Conservation (phyloP, 2,888 invertebrate genomes). For the Vesta saturnalis region DNA sequence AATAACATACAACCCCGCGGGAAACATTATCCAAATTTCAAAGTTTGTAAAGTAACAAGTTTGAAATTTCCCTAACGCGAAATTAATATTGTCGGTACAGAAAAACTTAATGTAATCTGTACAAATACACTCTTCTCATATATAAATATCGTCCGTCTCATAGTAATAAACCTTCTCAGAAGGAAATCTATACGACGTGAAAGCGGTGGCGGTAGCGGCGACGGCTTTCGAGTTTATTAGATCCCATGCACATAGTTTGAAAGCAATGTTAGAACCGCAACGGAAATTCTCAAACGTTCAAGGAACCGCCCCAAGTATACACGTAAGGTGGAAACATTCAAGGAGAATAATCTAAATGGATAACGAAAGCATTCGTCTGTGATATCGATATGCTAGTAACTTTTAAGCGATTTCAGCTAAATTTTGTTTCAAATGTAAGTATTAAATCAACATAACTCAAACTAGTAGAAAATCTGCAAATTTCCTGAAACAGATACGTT, state of each 20-base stretch:
- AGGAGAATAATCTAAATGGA: conserved; percentile 1
- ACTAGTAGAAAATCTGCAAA: no score
- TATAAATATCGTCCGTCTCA: conserved; percentile 11
- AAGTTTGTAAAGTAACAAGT: conserved; percentile 11
- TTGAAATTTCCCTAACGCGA: conserved; percentile 18
- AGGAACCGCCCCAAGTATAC: background rate
- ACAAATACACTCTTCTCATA: conserved; percentile 26
- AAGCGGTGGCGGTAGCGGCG: conserved; percentile 12
- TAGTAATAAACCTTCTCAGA: conserved; percentile 25
- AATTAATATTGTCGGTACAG: conserved; percentile 22
- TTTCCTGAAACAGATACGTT: no score
- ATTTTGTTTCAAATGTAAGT: no score
- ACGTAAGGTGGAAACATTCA: background rate
- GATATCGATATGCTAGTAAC: background rate
- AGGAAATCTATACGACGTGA: conserved; percentile 17
- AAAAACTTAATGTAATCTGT: conserved; percentile 23
- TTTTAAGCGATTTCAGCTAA: background rate
- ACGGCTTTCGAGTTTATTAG: conserved; percentile 24
- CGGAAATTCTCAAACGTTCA: conserved; percentile 29
- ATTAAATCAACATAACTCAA: no score
- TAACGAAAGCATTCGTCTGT: no score
- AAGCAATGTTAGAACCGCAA: conserved; percentile 28
- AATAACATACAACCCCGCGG: conserved; percentile 11
- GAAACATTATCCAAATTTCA: conserved; percentile 8
- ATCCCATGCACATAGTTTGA: conserved; percentile 32